Conservation (phyloP, 2,113 vertebrate genomes). For the Dipodomys spectabilis region DNA sequence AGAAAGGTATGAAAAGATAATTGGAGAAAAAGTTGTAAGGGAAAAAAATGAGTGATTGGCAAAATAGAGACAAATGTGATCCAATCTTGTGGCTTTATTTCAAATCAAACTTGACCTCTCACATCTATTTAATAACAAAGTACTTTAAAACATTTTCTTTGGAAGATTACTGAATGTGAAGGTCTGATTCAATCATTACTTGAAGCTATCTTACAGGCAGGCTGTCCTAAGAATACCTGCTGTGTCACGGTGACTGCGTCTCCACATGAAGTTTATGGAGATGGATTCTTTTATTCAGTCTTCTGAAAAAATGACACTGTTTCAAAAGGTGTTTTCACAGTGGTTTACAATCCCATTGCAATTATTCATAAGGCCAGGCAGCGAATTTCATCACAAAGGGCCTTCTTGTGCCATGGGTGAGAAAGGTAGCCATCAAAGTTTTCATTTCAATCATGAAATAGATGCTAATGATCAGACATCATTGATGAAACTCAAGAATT, state of each 20-base stretch:
- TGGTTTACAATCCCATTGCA: slow-evolving; percentile 49
- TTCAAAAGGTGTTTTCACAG: slow-evolving; percentile 63
- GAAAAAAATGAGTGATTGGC: not conserved
- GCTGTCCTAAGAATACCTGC: slow-evolving; percentile 55
- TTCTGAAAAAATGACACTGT: slow-evolving; percentile 60
- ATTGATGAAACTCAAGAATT: not conserved
- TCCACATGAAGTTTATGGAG: slow-evolving; percentile 57
- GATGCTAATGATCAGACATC: slow-evolving; percentile 44
- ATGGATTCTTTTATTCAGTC: slow-evolving; percentile 61
- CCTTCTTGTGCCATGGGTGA: not conserved
- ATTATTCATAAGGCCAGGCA: slow-evolving; percentile 54
- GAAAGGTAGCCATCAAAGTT: not conserved
- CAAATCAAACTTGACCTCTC: slow-evolving; percentile 26
- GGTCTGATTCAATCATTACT: slow-evolving; percentile 69
- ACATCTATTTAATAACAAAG: slow-evolving; percentile 56
- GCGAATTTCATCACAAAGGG: not conserved
- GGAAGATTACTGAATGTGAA: slow-evolving; percentile 57
- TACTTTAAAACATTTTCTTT: slow-evolving; percentile 55
- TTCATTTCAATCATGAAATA: slow-evolving; percentile 30
- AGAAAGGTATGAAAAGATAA: not conserved
- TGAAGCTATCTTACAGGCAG: slow-evolving; percentile 46
- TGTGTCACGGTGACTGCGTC: slow-evolving; percentile 57
- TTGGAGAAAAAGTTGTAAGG: not conserved
- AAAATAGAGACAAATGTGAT: slow-evolving; percentile 58
- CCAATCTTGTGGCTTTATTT: slow-evolving; percentile 20